Percentiles rank a stretch among this genome's conserved stretches.
phyloP scores from a whole-genome alignment of 2,113 vertebrate genomes.

The Microcebus tavaratra region DNA sequence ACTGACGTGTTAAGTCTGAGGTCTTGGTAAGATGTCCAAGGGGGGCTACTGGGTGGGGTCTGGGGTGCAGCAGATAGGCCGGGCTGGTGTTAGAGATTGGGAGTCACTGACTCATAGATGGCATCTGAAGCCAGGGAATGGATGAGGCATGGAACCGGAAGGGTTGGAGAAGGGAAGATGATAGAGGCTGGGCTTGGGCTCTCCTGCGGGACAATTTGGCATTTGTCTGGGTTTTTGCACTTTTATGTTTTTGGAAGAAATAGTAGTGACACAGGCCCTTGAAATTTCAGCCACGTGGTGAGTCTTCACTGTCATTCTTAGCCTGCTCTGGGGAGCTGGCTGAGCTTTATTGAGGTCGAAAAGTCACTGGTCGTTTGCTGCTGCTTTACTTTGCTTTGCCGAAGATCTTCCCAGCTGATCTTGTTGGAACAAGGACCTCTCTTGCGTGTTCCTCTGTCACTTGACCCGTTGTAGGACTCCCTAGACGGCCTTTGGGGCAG shows the following conservation, averaged over 20 bases:
- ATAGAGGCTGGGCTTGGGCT: accelerated
- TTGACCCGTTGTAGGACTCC: not conserved
- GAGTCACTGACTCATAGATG: not conserved
- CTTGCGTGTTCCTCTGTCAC: not conserved
- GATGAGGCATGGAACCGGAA: not conserved
- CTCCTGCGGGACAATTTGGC: not conserved
- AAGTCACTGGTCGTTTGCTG: not conserved
- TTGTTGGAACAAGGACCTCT: not conserved
- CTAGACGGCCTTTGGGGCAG: not conserved
- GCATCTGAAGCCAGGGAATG: not conserved
- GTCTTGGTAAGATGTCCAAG: not conserved
- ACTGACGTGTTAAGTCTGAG: not conserved
- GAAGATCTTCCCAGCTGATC: not conserved
- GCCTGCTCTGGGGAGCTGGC: not conserved
- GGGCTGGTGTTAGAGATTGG: too few relatives aligned
- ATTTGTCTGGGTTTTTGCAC: not conserved
- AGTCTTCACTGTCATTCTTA: not conserved
- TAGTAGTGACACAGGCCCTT: not conserved
- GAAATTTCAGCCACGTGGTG: not conserved
- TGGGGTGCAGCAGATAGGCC: not conserved
- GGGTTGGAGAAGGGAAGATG: not conserved
- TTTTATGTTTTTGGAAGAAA: not conserved
- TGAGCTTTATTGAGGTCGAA: not conserved
- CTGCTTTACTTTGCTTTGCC: not conserved
- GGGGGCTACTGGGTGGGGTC: too few relatives aligned